Evolutionary conservation across 2,888 invertebrate genomes (phyloP), one percentile per base, ranked within the genome.

Genomic region (Rhamphomyia laevipes): DNA sequence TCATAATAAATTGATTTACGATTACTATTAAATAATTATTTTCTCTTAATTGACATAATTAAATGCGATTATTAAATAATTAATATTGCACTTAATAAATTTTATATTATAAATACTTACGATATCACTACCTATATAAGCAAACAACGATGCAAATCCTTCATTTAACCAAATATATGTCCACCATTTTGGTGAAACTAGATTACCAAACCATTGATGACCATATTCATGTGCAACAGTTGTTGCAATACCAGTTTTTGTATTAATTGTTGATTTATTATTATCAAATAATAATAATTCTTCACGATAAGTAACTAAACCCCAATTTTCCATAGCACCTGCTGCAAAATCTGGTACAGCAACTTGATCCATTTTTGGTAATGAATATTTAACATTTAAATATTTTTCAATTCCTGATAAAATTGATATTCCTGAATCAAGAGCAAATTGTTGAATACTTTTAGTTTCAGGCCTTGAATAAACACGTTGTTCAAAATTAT

Each of bases 271-370:
- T 0, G 69, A 66, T 4, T 54, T 62, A 4, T 57, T 51, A 0
- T 56, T 50, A 47, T 65, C 63, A 48, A 63, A 69, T 10, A 68
- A 49, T 47, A 69, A 11, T 51, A 63, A 63, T 47, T 64, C 62
- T 55, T 70, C 69, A 3, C 67, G 63, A 46, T 69, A 70, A 3
- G 86, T 86, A 30, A 89, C 82, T 40, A 93, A 68, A 6, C 93
- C 93, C 92, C 93, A 93, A 64, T 93, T 94, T 64, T 94, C 92
- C 91, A 93, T 93, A 35, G 91, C 92, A 17, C 85, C 85, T 53
- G 85, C 82, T 23, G 80, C 75, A 61, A 91, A 90, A 58, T 90
- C 86, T 0, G 90, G 87, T 11, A 93, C 78, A 0, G 88, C 88
- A 2, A 85, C 84, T 83, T 92, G 86, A 64, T 94, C 92, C 59